These are phyloP conservation scores for Gallinago paraguaiae DNA, from an alignment of 2,113 vertebrate species.

Conservation along the genomic window DNA sequence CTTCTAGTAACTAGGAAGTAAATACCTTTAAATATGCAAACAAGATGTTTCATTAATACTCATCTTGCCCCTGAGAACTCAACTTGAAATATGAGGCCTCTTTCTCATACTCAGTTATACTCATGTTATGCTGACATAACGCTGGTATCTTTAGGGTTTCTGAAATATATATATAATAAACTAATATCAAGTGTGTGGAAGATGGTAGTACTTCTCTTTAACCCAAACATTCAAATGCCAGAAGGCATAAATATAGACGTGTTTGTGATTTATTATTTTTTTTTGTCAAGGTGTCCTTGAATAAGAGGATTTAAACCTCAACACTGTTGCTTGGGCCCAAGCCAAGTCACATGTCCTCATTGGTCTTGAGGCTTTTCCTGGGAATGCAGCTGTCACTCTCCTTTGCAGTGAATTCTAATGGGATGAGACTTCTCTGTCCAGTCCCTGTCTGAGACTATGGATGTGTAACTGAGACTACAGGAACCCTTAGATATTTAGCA, in stretches of 20 bases:
- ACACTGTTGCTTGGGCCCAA: constrained; percentile 1
- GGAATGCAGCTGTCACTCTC: constrained; percentile 44
- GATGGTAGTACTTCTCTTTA: not conserved
- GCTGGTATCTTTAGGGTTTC: not conserved
- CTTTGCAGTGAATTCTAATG: constrained; percentile 1
- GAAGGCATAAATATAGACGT: not conserved
- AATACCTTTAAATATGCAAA: not conserved
- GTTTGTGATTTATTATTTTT: not conserved
- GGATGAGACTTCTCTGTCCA: constrained; percentile 32
- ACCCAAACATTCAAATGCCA: not conserved
- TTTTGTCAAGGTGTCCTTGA: constrained; percentile 58
- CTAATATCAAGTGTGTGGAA: not conserved
- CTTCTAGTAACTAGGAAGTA: not conserved
- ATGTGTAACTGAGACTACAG: not conserved
- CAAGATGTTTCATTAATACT: not conserved
- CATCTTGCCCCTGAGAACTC: not conserved
- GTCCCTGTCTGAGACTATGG: not conserved
- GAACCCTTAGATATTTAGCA: not conserved
- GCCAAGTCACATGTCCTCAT: constrained; percentile 39
- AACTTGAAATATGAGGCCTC: not conserved
- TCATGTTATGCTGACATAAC: not conserved
- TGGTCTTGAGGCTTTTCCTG: constrained; percentile 60
- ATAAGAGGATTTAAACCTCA: constrained; percentile 47
- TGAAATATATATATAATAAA: not conserved
- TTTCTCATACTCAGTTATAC: not conserved